Conservation (phyloP, 2,113 vertebrate genomes). For the Tragelaphus strepsiceros region DNA sequence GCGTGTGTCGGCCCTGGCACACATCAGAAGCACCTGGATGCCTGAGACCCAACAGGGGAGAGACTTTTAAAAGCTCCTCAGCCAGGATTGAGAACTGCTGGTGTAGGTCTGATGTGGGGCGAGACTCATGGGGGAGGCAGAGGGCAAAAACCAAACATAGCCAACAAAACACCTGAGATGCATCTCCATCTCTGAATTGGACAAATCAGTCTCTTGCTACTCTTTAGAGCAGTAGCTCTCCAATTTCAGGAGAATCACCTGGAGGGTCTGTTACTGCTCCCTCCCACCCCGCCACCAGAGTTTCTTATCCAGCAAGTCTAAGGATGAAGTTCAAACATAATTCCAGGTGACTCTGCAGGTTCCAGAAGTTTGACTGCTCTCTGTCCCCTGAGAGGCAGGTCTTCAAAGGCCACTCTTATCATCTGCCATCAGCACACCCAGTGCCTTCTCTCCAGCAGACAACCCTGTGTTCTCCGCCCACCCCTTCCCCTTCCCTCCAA, state of each 20-base stretch:
- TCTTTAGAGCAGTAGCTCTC: background rate
- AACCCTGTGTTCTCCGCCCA: background rate
- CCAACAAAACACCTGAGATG: background rate
- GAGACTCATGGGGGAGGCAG: background rate
- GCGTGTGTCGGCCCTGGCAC: background rate
- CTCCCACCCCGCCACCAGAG: background rate
- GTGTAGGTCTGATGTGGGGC: background rate
- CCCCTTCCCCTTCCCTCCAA: background rate
- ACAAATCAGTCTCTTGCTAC: background rate
- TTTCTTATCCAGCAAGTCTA: background rate
- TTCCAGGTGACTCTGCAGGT: background rate
- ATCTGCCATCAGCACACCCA: background rate
- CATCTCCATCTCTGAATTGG: background rate
- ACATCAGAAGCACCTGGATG: constrained; percentile 27
- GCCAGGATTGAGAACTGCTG: background rate
- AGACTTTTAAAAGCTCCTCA: background rate
- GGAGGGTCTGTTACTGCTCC: background rate
- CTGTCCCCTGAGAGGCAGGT: background rate
- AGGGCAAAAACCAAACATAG: background rate
- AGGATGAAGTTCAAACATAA: background rate
- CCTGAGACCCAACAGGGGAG: background rate
- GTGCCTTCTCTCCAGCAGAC: background rate
- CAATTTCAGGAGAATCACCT: background rate
- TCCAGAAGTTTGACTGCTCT: background rate
- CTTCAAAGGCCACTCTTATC: no score